Percentiles rank a stretch among this genome's conserved stretches.
phyloP scores from a whole-genome alignment of 23 tunicate genomes.

The Styela plicata region DNA sequence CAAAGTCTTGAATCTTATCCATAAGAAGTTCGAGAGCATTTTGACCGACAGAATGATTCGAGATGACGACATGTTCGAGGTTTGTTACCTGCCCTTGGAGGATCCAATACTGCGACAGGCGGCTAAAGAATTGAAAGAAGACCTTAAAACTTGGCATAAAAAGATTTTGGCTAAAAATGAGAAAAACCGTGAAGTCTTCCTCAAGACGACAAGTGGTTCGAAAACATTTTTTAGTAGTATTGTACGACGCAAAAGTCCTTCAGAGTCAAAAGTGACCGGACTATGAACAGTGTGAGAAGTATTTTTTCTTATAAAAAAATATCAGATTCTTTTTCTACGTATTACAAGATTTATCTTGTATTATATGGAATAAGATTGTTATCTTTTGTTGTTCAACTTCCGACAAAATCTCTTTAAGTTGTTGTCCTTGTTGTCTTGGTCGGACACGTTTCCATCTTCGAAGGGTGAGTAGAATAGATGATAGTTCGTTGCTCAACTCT shows the following conservation, averaged over 20 bases:
- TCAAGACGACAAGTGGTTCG: conserved; percentile 17
- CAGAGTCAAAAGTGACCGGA: too few relatives aligned
- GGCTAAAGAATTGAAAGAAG: conserved; percentile 9
- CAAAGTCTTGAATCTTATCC: neutral
- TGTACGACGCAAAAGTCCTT: neutral
- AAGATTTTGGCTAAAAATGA: neutral
- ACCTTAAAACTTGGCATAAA: neutral
- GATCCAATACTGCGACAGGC: conserved; percentile 1
- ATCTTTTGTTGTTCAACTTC: too few relatives aligned
- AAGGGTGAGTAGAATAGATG: too few relatives aligned
- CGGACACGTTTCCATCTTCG: too few relatives aligned
- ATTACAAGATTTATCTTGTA: too few relatives aligned
- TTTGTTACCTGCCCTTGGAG: neutral
- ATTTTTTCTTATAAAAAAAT: too few relatives aligned
- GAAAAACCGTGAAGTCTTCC: neutral
- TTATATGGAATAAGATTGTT: too few relatives aligned
- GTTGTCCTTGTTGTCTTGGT: too few relatives aligned
- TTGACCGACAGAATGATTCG: neutral
- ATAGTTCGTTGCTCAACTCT: too few relatives aligned
- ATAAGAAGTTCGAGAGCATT: neutral
- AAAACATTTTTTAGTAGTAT: neutral
- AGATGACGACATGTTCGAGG: neutral
- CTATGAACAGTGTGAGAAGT: too few relatives aligned
- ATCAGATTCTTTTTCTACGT: too few relatives aligned
- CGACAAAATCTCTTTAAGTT: too few relatives aligned